Conservation (phyloP, 1,140 invertebrate species). For the Diorhabda carinulata region DNA sequence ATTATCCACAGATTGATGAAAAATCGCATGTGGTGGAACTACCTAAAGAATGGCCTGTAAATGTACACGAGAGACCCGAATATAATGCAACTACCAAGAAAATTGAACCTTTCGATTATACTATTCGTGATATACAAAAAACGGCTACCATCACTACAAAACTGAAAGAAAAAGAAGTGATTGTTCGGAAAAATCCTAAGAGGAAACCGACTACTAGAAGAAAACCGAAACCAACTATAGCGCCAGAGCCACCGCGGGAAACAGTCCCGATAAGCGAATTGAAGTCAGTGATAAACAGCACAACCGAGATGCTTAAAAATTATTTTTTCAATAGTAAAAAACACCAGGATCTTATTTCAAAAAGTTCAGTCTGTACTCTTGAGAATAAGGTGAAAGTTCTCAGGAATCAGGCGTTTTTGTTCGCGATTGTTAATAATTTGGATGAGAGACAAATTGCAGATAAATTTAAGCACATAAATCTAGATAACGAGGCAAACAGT, state of each 20-base stretch:
- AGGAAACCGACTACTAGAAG: slow-evolving; percentile 7
- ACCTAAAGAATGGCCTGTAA: slow-evolving; percentile 41
- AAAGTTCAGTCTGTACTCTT: slow-evolving; percentile 7
- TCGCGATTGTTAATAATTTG: slow-evolving; percentile 16
- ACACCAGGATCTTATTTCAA: slow-evolving; percentile 7
- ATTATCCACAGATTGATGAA: background rate
- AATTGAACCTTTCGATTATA: slow-evolving; percentile 29
- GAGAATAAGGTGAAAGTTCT: slow-evolving; percentile 14
- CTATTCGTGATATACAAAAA: slow-evolving; percentile 26
- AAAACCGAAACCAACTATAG: background rate
- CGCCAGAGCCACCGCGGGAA: background rate
- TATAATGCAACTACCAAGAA: slow-evolving; percentile 40
- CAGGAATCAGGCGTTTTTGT: slow-evolving; percentile 15
- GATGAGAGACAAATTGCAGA: slow-evolving; percentile 9
- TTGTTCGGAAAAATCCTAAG: slow-evolving; percentile 1
- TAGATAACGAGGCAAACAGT: slow-evolving; percentile 1
- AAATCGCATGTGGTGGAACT: background rate
- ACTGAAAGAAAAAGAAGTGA: background rate
- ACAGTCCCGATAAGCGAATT: slow-evolving; percentile 8
- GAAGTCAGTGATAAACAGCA: slow-evolving; percentile 13
- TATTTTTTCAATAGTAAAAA: slow-evolving; percentile 13
- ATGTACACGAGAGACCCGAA: slow-evolving; percentile 48
- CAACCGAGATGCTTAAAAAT: slow-evolving; percentile 11
- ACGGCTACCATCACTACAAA: background rate
- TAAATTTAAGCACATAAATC: slow-evolving; percentile 13